phyloP scores from a whole-genome alignment of 1,140 invertebrate genomes.

The Drosophila seguyi region DNA sequence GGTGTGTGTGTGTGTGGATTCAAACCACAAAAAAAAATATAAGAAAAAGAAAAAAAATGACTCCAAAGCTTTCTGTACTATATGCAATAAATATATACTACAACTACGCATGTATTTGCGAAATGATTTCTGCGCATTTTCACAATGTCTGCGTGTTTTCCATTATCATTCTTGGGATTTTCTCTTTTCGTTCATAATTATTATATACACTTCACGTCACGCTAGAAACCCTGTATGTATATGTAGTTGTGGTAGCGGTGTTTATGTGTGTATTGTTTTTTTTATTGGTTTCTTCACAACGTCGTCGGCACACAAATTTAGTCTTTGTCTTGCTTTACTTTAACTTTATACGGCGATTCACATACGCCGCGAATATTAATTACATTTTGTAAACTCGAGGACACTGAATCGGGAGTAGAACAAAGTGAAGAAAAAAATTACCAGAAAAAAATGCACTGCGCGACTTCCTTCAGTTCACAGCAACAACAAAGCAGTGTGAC shows the following conservation, averaged over 20 bases:
- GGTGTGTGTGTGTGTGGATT: conserved; percentile 8
- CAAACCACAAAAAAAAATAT: conserved; percentile 31
- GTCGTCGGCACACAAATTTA: conserved; percentile 41
- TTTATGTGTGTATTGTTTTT: conserved; percentile 68
- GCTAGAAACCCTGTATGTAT: conserved; percentile 65
- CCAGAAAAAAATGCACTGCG: conserved; percentile 81
- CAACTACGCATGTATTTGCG: conserved; percentile 59
- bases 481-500: conserved; percentile 43
- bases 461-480: conserved; percentile 67
- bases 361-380: conserved; percentile 14
- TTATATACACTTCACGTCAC: conserved; percentile 78
- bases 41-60: conserved; percentile 50
- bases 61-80: conserved; percentile 50
- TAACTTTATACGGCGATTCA: conserved; percentile 5
- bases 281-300: conserved; percentile 40
- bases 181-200: conserved; percentile 58
- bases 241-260: conserved; percentile 50
- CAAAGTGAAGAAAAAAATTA: conserved; percentile 67
- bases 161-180: conserved; percentile 47
- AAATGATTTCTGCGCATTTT: conserved; percentile 60
- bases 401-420: conserved; percentile 32
- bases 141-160: conserved; percentile 75
- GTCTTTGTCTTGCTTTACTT: conserved; percentile 49
- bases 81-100: conserved; percentile 52
- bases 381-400: conserved; percentile 13